A percentile compares a stretch with the other conserved stretches of the same genome.
Conservation (phyloP, 1,140 invertebrate species). For the Chionoecetes opilio region DNA sequence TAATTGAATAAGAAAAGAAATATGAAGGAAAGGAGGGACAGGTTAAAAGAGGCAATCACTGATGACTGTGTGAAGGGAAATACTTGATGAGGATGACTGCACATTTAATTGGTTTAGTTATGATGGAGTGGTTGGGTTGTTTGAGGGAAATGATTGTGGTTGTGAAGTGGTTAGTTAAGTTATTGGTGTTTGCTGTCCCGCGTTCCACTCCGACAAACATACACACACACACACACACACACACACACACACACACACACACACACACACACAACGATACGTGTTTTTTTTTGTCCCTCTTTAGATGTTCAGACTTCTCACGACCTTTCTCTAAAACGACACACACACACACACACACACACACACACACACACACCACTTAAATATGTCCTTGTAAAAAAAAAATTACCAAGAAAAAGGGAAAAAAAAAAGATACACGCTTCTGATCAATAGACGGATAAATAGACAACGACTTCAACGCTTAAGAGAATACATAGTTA, state of each 20-base stretch:
- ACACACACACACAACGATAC: too few species aligned
- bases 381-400: neutral
- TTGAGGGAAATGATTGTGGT: conserved; percentile 7
- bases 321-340: too few species aligned
- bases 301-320: too few species aligned
- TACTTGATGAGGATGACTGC: neutral
- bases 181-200: too few species aligned
- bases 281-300: too few species aligned
- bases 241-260: too few species aligned
- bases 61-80: neutral
- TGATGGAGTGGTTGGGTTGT: neutral
- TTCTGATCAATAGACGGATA: too few species aligned
- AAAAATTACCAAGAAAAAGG: neutral
- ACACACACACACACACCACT: neutral
- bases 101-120: neutral
- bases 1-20: neutral
- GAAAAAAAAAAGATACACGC: too few species aligned
- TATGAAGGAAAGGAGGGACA: neutral
- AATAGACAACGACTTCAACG: too few species aligned
- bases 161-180: neutral
- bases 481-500: neutral
- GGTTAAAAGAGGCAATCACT: too few species aligned
- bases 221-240: too few species aligned
- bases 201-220: too few species aligned
- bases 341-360: neutral